Evolutionary conservation across 1,140 invertebrate species (phyloP).

Genomic region (Scylla paramamosain): DNA sequence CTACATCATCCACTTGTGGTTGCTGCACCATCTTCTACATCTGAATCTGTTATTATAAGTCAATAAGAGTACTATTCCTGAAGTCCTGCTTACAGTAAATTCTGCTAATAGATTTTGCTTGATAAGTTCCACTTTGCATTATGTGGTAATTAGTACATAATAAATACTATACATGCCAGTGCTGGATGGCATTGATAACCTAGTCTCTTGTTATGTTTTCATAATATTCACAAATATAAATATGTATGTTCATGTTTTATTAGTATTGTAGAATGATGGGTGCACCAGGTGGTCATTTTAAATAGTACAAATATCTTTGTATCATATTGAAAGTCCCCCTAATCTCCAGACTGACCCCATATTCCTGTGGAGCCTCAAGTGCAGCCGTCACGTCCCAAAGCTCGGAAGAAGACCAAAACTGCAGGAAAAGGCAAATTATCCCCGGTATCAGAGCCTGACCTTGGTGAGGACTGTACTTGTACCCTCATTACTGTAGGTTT

Average conservation of each 20-base stretch:
- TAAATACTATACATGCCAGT: not conserved
- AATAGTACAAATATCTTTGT: not conserved
- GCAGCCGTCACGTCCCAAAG: slow-evolving; percentile 53
- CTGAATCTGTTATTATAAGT: too few species aligned
- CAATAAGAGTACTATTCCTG: too few species aligned
- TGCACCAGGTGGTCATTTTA: not conserved
- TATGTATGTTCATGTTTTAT: not conserved
- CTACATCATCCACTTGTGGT: too few species aligned
- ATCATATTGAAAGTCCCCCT: not conserved
- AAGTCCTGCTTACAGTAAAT: too few species aligned
- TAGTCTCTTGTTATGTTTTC: not conserved
- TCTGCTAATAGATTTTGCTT: too few species aligned
- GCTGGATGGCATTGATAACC: not conserved
- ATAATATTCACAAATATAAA: not conserved
- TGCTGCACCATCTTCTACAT: too few species aligned
- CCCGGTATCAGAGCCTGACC: not conserved
- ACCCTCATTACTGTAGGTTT: not conserved
- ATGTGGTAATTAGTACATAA: not conserved
- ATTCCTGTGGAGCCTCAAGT: slow-evolving; percentile 48
- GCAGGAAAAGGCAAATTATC: not conserved
- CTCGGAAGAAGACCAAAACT: slow-evolving; percentile 16
- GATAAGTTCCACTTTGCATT: too few species aligned
- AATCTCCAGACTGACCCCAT: slow-evolving; percentile 40
- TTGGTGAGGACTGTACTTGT: not conserved
- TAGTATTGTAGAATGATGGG: not conserved